Evolutionary conservation across 2,113 vertebrate genomes (phyloP), one percentile per base, ranked within the genome.

Genomic region (Gila orcuttii): DNA sequence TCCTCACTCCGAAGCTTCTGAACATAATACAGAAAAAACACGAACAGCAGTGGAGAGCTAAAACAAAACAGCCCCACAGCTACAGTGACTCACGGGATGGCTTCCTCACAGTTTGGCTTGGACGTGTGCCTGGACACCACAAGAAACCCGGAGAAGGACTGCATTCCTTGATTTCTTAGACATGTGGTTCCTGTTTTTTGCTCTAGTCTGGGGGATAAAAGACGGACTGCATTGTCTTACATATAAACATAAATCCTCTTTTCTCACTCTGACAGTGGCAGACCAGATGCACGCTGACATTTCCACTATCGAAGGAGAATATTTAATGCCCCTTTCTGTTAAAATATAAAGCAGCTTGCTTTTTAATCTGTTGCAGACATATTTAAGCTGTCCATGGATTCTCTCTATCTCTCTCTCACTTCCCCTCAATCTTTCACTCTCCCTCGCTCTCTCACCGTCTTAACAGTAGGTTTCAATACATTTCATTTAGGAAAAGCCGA

Each of bases 211-310:
- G 68, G 64, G 71, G 75, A 75, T 69, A 75, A 79, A 68, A 19
- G 31, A 21, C 9, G n/a, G 62, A 85, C 68, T 64, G 36, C 19
- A 33, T 85, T 82, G 79, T 86, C 73, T 87, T 71, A 71, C 83
- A 86, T 68, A 76, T 89, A 81, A 85, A 82, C 82, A 82, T 73
- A 86, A 88, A 90, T 88, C 88, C 78, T 84, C 84, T 88, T 88
- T 85, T 42, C 84, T 87, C 62, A 82, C 39, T 59, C 76, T 74
- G 76, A 76, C 76, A 55, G 80, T 75, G 60, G 60, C 57, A 80
- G 62, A 82, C 36, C 83, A 82, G 39, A 82, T 50, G 47, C 84
- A 87, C 7, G 42, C 78, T 87, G 84, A 76, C 84, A 82, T 84
- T 82, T 90, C 47, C 78, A 87, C 73, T 66, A 50, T 28, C 77